Evolutionary conservation across 2,797 vertebrate genomes (phyloP).

Genomic region (Anguilla pacifica): DNA sequence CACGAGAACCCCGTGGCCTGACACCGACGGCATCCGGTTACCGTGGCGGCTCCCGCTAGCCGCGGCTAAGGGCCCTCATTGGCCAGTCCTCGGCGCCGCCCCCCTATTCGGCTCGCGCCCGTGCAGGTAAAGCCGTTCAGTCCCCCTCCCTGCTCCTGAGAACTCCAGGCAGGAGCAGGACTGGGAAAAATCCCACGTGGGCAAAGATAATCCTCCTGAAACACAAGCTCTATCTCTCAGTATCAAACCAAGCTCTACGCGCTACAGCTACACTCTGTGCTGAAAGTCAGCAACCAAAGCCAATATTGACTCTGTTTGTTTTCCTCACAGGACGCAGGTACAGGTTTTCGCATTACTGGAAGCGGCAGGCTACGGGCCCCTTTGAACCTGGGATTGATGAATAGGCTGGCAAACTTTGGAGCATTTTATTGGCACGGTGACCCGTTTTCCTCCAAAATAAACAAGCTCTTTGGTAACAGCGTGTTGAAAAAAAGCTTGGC

Average conservation of each 20-base stretch:
- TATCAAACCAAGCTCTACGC: not conserved
- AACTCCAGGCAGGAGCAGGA: not conserved
- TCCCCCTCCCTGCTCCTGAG: not conserved
- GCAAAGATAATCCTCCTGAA: not conserved
- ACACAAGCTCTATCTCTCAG: not conserved
- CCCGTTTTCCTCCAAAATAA: constrained; percentile 8
- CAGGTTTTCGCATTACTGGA: not conserved
- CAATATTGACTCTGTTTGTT: not conserved
- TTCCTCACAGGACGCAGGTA: not conserved
- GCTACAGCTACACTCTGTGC: not conserved
- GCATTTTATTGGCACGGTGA: constrained; percentile 17
- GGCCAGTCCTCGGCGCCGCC: not conserved
- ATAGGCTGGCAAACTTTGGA: not conserved
- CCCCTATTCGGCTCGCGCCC: not conserved
- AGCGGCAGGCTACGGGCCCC: not conserved
- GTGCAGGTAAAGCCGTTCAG: not conserved
- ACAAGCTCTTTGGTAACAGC: not conserved
- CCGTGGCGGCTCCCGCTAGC: not conserved
- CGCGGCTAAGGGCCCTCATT: not conserved
- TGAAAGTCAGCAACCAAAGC: not conserved
- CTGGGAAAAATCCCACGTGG: constrained; percentile 1
- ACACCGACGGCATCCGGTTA: not conserved
- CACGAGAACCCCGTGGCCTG: not conserved
- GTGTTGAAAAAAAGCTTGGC: not conserved
- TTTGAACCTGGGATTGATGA: not conserved